phyloP scores from a whole-genome alignment of 2,113 vertebrate species.

The Oreochromis spilurus region DNA sequence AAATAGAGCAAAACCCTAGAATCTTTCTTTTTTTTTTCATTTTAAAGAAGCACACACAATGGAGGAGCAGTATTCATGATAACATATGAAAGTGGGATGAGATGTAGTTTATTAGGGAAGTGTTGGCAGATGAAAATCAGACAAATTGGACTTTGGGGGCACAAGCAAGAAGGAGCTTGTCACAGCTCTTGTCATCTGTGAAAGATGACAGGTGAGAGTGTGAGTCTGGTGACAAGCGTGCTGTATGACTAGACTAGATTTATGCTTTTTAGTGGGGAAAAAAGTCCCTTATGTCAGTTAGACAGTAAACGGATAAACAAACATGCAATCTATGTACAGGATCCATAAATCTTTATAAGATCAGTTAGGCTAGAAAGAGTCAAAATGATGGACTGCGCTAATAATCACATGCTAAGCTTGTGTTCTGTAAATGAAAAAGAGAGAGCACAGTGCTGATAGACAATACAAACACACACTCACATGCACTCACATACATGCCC shows the following conservation, averaged over 20 bases:
- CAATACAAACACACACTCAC: not conserved
- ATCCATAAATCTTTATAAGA: conserved; percentile 40
- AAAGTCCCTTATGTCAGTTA: not conserved
- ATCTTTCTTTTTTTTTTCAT: not conserved
- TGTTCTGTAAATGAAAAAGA: conserved; percentile 31
- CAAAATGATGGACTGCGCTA: conserved; percentile 48
- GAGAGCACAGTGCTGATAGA: not conserved
- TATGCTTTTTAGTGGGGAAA: not conserved
- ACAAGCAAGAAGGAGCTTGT: not conserved
- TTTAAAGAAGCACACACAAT: not conserved
- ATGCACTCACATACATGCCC: not conserved
- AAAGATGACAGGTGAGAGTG: conserved; percentile 5
- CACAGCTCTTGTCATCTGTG: not conserved
- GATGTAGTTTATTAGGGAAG: conserved; percentile 2
- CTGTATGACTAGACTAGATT: not conserved
- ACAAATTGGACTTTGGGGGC: conserved; percentile 15
- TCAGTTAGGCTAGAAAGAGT: conserved; percentile 38
- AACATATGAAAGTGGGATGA: not conserved
- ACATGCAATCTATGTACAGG: not conserved
- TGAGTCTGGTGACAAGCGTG: not conserved
- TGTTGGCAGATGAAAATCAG: conserved; percentile 1
- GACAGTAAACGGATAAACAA: conserved; percentile 33
- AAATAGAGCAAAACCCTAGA: not conserved
- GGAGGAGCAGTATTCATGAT: not conserved
- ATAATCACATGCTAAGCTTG: conserved; percentile 50